Conservation (phyloP, 2,113 vertebrate species). For the Larimichthys polyactis region DNA sequence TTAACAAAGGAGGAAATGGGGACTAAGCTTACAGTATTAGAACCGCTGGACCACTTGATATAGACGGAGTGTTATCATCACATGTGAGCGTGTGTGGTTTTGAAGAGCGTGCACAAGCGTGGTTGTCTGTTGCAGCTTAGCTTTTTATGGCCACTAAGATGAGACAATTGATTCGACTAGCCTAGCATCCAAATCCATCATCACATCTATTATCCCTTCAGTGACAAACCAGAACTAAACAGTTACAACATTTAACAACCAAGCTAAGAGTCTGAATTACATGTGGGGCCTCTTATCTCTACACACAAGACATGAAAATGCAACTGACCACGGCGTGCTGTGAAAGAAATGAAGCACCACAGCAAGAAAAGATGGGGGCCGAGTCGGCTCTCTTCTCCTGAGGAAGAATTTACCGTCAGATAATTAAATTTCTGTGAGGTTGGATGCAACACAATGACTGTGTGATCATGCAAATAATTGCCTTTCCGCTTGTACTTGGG, state of each 20-base stretch:
- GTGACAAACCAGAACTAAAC: conserved; percentile 5
- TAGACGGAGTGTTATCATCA: conserved; percentile 63
- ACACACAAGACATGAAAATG: background rate
- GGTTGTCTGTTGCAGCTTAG: background rate
- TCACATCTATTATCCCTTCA: background rate
- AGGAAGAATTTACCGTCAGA: conserved; percentile 73
- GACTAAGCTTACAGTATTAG: conserved; percentile 55
- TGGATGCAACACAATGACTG: conserved; percentile 81
- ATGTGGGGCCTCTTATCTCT: background rate
- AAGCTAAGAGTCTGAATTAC: background rate
- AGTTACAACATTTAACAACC: background rate
- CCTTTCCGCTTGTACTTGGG: conserved; percentile 65
- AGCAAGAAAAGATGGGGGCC: conserved; percentile 21
- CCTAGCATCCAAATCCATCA: background rate
- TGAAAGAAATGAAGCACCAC: background rate
- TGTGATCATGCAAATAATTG: conserved; percentile 86
- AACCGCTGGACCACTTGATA: conserved; percentile 47
- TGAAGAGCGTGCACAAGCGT: background rate
- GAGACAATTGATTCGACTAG: conserved; percentile 34
- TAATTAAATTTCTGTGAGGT: conserved; percentile 82
- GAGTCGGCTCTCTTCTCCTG: conserved; percentile 14
- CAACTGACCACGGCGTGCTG: background rate
- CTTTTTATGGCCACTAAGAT: background rate
- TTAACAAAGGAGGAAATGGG: conserved; percentile 65
- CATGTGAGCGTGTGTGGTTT: conserved; percentile 29